phyloP scores from a whole-genome alignment of 1,140 invertebrate genomes.

The Philaenus spumarius region DNA sequence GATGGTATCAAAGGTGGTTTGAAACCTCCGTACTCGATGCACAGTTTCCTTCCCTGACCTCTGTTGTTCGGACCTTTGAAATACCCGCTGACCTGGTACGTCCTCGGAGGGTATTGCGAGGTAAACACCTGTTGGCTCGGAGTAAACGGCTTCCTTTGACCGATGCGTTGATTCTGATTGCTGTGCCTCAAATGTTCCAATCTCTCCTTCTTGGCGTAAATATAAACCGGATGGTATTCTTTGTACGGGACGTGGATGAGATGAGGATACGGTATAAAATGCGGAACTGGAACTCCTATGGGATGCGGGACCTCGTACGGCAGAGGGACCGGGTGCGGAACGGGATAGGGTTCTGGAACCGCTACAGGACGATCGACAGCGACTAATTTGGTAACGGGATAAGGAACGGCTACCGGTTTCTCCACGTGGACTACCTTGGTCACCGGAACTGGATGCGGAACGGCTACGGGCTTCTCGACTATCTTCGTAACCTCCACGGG shows the following conservation, averaged over 20 bases:
- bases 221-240: conserved; percentile 19
- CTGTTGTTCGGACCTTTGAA: conserved; percentile 4
- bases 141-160: conserved; percentile 20
- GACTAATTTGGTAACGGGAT: conserved; percentile 31
- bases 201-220: conserved; percentile 6
- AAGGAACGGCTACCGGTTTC: conserved; percentile 35
- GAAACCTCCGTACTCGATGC: conserved; percentile 68
- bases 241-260: conserved; percentile 25
- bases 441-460: conserved; percentile 25
- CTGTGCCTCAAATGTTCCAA: not conserved
- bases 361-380: conserved; percentile 33
- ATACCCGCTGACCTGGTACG: conserved; percentile 20
- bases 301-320: conserved; percentile 32
- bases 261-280: conserved; percentile 33
- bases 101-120: conserved; percentile 26
- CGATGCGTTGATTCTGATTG: not conserved
- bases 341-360: conserved; percentile 37
- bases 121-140: conserved; percentile 25
- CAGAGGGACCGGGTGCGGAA: conserved; percentile 40
- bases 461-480: conserved; percentile 37
- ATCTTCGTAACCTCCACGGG: conserved; percentile 47
- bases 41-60: conserved; percentile 37
- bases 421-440: conserved; percentile 16
- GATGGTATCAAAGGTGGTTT: conserved; percentile 72
- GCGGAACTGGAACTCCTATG: conserved; percentile 28